Percentiles rank a stretch among this genome's conserved stretches.
Conservation (phyloP, 30 jellyfish, hydroid and myxozoan species). For the Aurelia coerulea region DNA sequence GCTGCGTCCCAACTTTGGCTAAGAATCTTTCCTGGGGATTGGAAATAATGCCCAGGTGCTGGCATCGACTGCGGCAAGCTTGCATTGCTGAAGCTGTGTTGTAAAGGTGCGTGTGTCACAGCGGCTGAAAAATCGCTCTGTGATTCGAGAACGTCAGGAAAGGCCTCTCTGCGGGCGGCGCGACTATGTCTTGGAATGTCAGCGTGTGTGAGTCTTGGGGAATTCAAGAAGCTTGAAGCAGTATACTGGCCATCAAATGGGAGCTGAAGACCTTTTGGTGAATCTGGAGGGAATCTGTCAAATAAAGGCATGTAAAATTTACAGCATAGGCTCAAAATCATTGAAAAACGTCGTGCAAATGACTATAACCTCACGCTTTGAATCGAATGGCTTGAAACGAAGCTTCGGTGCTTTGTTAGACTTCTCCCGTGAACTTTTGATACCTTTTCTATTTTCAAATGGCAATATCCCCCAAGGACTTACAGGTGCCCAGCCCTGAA, state of each 20-base stretch:
- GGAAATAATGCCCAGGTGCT: constrained; percentile 24
- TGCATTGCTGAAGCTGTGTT: constrained; percentile 31
- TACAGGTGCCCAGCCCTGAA: too few relatives aligned
- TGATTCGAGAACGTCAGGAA: constrained; percentile 16
- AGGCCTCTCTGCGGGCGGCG: constrained; percentile 39
- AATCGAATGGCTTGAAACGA: too few relatives aligned
- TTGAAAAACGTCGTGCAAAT: too few relatives aligned
- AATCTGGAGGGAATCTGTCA: constrained; percentile 34
- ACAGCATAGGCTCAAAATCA: too few relatives aligned
- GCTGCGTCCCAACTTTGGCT: constrained; percentile 38
- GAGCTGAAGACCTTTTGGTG: constrained; percentile 57
- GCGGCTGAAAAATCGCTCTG: constrained; percentile 39
- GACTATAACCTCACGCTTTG: too few relatives aligned
- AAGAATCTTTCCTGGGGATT: constrained; percentile 39
- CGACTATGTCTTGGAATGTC: constrained; percentile 39
- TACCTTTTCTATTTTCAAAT: too few relatives aligned
- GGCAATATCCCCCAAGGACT: too few relatives aligned
- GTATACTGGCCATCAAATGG: constrained; percentile 59
- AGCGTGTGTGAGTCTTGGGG: constrained; percentile 48
- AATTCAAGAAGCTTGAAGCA: constrained; percentile 24
- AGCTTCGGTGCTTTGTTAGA: too few relatives aligned
- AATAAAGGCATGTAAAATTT: too few relatives aligned
- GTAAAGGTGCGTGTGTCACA: constrained; percentile 30
- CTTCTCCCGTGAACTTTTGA: too few relatives aligned
- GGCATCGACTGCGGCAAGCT: constrained; percentile 28